Percentiles rank a stretch among this genome's conserved stretches.
Conservation (phyloP, 2,797 vertebrate species). For the Mastacembelus armatus region DNA sequence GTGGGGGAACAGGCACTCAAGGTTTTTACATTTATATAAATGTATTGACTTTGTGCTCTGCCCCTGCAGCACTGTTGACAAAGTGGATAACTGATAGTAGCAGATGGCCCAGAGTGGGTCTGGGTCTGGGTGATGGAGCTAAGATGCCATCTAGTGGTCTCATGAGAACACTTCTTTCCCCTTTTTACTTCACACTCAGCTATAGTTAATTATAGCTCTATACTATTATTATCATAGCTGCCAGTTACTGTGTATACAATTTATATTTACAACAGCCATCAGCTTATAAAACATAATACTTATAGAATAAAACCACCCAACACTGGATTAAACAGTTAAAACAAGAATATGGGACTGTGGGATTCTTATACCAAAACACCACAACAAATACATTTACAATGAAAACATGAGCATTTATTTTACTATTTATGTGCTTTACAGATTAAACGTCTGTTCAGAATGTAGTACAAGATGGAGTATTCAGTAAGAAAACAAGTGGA, state of each 20-base stretch:
- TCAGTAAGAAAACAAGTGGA: slow-evolving; percentile 23
- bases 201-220: too few relatives aligned
- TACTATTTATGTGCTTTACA: slow-evolving; percentile 40
- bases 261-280: too few relatives aligned
- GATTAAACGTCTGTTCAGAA: slow-evolving; percentile 26
- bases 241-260: too few relatives aligned
- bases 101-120: slow-evolving; percentile 17
- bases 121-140: slow-evolving; percentile 36
- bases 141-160: slow-evolving; percentile 72
- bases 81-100: slow-evolving; percentile 47
- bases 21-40: slow-evolving; percentile 56
- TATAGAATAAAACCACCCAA: too few relatives aligned
- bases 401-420: slow-evolving; percentile 32
- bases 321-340: too few relatives aligned
- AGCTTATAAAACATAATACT: too few relatives aligned
- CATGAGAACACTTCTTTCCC: not conserved
- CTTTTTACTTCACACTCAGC: too few relatives aligned
- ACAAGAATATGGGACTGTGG: too few relatives aligned
- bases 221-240: too few relatives aligned
- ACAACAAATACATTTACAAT: not conserved
- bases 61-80: slow-evolving; percentile 59
- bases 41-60: slow-evolving; percentile 55
- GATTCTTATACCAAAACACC: not conserved
- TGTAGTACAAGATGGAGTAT: slow-evolving; percentile 32
- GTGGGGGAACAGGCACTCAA: slow-evolving; percentile 42